Evolutionary conservation across 2,797 vertebrate genomes (phyloP).

Genomic region (Ciconia nigra): DNA sequence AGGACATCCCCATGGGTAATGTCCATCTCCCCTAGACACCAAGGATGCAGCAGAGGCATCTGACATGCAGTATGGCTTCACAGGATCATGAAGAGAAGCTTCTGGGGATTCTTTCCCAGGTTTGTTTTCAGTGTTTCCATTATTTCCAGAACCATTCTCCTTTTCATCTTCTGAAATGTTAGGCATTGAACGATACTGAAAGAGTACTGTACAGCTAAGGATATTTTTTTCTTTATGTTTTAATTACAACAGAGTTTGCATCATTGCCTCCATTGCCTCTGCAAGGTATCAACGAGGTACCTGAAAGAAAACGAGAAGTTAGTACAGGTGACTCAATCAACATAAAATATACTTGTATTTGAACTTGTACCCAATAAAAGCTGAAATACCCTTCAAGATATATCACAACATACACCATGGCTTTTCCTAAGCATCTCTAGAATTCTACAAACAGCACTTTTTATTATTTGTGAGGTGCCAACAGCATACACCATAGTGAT

Average conservation of each 20-base stretch:
- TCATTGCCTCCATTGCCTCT: slow-evolving; percentile 43
- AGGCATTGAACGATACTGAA: slow-evolving; percentile 85
- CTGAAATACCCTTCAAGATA: background rate
- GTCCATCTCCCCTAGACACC: slow-evolving; percentile 83
- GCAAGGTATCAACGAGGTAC: background rate
- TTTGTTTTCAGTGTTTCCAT: slow-evolving; percentile 72
- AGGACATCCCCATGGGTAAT: slow-evolving; percentile 92
- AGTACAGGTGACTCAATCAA: background rate
- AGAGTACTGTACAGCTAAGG: background rate
- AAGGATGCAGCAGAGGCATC: slow-evolving; percentile 74
- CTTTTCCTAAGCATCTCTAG: background rate
- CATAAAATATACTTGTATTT: background rate
- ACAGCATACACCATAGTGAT: background rate
- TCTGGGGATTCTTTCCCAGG: slow-evolving; percentile 73
- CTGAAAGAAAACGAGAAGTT: slow-evolving; percentile 22
- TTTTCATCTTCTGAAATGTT: slow-evolving; percentile 87
- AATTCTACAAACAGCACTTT: background rate
- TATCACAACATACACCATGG: fast-evolving
- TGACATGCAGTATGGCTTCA: slow-evolving; percentile 75
- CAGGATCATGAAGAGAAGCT: slow-evolving; percentile 31
- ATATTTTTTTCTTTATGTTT: background rate
- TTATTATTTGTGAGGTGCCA: background rate
- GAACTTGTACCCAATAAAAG: background rate
- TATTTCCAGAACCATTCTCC: slow-evolving; percentile 77
- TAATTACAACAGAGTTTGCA: slow-evolving; percentile 22